These are phyloP conservation scores for Rhagonycha fulva DNA, from an alignment of 2,888 invertebrate species.

Conservation along the genomic window DNA sequence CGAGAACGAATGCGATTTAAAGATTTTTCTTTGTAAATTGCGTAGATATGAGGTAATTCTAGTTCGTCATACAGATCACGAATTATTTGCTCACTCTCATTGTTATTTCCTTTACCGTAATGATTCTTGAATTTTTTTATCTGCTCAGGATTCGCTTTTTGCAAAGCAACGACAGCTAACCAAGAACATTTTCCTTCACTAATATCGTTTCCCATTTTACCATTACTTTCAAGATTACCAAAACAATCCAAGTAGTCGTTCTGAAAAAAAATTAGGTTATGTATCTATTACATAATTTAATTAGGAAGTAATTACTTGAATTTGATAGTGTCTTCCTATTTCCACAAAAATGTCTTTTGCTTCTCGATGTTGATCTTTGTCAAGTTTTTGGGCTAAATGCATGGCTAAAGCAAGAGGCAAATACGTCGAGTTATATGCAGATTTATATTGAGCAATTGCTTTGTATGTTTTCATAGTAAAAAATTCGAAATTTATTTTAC, in stretches of 20 bases:
- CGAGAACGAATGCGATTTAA: conserved; percentile 81
- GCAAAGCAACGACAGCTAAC: conserved; percentile 88
- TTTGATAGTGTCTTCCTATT: conserved; percentile 96
- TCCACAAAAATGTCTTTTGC: conserved; percentile 84
- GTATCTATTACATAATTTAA: not conserved
- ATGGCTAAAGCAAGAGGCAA: not conserved
- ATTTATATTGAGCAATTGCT: not conserved
- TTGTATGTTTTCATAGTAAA: not conserved
- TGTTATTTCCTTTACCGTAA: conserved; percentile 72
- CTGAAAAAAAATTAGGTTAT: conserved; percentile 52
- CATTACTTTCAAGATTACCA: conserved; percentile 82
- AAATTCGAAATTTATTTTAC: not conserved
- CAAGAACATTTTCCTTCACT: conserved; percentile 96
- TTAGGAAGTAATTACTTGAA: conserved; percentile 65
- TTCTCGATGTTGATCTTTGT: conserved; percentile 53
- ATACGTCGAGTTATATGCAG: not conserved
- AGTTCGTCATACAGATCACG: conserved; percentile 79
- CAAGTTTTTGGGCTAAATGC: not conserved
- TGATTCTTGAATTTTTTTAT: conserved; percentile 73
- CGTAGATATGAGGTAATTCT: conserved; percentile 74
- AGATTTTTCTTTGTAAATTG: conserved; percentile 81
- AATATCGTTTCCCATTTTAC: conserved; percentile 91
- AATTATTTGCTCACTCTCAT: conserved; percentile 68
- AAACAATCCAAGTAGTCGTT: conserved; percentile 92
- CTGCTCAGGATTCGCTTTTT: conserved; percentile 74